phyloP scores from a whole-genome alignment of 2,888 invertebrate genomes.

The Ormyrus thymus region DNA sequence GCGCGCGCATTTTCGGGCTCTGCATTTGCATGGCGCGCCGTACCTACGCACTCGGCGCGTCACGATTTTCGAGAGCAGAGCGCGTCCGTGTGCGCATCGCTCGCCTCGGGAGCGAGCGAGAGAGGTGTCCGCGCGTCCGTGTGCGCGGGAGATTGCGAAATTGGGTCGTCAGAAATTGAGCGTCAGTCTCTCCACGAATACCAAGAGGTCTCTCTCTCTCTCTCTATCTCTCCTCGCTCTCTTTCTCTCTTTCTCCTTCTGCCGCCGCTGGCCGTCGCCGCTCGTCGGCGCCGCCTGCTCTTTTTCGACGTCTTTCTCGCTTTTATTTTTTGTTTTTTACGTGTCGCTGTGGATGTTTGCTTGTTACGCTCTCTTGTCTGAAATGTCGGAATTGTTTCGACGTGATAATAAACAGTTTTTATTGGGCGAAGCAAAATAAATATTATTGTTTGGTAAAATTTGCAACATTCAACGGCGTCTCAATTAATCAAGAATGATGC shows the following conservation, averaged over 20 bases:
- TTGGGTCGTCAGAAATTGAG: conserved; percentile 72
- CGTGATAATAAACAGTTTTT: no score
- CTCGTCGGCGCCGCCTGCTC: neutral
- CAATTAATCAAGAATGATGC: no score
- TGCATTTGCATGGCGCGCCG: neutral
- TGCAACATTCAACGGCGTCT: no score
- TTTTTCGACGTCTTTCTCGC: neutral
- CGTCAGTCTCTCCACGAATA: conserved; percentile 60
- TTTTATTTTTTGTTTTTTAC: neutral
- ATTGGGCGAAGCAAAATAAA: no score
- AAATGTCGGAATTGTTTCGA: no score
- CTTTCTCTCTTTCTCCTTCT: conserved; percentile 2
- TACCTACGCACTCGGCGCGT: conserved; percentile 26
- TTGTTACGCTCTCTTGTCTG: no score
- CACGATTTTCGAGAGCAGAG: neutral
- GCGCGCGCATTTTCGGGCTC: no score
- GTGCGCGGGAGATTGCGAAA: conserved; percentile 66
- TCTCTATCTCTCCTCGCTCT: conserved; percentile 6
- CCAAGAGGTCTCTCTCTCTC: conserved; percentile 51
- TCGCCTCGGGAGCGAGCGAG: no score
- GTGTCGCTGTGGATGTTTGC: no score
- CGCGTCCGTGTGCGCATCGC: conserved; percentile 16
- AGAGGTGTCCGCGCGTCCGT: neutral
- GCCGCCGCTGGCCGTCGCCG: neutral
- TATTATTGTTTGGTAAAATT: no score